These are phyloP conservation scores for Anguilla marmorata DNA, from an alignment of 2,797 vertebrate species.

Conservation along the genomic window DNA sequence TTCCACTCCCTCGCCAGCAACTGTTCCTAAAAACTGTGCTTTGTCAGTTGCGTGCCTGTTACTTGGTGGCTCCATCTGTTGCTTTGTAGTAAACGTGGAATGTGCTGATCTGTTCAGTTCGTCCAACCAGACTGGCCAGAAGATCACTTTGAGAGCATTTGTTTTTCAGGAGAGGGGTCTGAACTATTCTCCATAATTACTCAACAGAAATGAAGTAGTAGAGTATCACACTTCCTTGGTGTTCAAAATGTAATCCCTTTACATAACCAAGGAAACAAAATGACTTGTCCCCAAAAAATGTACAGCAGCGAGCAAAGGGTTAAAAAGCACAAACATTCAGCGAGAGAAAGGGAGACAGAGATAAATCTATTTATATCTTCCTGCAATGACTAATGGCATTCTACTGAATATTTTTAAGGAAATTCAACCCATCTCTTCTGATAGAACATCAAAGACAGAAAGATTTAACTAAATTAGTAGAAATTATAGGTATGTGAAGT, in stretches of 20 bases:
- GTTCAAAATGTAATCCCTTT: not conserved
- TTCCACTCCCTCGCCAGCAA: not conserved
- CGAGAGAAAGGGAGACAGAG: not conserved
- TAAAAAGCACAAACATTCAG: not conserved
- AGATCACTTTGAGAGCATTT: not conserved
- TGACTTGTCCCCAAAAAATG: not conserved
- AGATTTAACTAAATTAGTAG: not conserved
- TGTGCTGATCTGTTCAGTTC: conserved; percentile 5
- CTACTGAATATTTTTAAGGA: not conserved
- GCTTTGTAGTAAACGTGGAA: not conserved
- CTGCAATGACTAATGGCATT: not conserved
- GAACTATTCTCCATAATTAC: not conserved
- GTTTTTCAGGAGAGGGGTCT: not conserved
- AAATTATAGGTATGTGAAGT: not conserved
- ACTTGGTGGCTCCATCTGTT: not conserved
- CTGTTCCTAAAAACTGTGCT: not conserved
- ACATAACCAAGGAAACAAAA: not conserved
- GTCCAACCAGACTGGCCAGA: not conserved
- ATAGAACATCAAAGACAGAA: not conserved
- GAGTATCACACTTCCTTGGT: too few relatives aligned
- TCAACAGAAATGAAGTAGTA: not conserved
- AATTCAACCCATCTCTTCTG: not conserved
- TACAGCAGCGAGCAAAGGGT: not conserved
- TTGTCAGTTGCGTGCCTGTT: not conserved
- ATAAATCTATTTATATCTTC: not conserved